Percentiles rank a stretch among this genome's conserved stretches.
Evolutionary conservation across 1,140 invertebrate species (phyloP).

Genomic region (Hylyphantes graminicola): DNA sequence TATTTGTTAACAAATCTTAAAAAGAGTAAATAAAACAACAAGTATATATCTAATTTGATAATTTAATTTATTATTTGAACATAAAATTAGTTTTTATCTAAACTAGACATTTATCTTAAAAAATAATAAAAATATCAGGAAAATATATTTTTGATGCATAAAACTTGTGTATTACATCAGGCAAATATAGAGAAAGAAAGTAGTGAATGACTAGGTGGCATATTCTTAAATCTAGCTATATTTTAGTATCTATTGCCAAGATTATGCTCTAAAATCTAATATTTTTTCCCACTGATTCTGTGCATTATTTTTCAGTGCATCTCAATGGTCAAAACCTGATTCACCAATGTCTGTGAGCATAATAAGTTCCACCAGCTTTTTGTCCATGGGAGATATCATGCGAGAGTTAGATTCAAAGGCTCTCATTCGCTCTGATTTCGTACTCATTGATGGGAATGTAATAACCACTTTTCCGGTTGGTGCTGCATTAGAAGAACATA

Average conservation of each 20-base stretch:
- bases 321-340: conserved; percentile 36
- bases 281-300: not conserved
- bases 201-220: not conserved
- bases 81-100: too few relatives aligned
- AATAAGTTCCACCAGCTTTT: conserved; percentile 80
- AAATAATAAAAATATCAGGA: too few relatives aligned
- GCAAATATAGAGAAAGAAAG: too few relatives aligned
- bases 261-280: not conserved
- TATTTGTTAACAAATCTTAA: too few relatives aligned
- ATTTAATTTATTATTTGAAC: too few relatives aligned
- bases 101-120: too few relatives aligned
- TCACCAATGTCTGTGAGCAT: conserved; percentile 41
- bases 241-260: not conserved
- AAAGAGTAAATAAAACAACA: too few relatives aligned
- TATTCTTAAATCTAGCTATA: not conserved
- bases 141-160: too few relatives aligned
- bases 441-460: conserved; percentile 83
- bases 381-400: conserved; percentile 91
- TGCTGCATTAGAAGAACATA: conserved; percentile 68
- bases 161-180: too few relatives aligned
- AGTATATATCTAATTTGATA: too few relatives aligned
- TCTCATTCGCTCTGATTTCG: conserved; percentile 85
- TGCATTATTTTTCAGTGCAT: conserved; percentile 13
- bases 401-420: conserved; percentile 90
- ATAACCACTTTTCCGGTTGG: conserved; percentile 77